Conservation (phyloP, 2,797 vertebrate species). For the Kryptopterus vitreolus region DNA sequence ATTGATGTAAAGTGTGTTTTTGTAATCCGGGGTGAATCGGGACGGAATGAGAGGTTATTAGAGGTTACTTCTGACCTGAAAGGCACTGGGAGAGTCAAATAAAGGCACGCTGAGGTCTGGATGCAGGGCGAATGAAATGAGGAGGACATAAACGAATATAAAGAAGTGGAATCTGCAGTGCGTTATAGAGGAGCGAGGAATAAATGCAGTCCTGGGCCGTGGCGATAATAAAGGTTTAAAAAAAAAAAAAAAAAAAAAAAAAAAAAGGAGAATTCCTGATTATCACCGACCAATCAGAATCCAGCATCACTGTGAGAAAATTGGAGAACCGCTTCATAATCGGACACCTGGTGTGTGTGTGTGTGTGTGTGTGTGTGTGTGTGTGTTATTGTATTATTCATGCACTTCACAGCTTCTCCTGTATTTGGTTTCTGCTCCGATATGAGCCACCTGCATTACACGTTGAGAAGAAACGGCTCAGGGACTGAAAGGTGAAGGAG, state of each 20-base stretch:
- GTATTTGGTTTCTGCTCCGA: background rate
- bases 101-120: conserved; percentile 5
- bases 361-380: background rate
- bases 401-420: background rate
- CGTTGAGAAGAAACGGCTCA: background rate
- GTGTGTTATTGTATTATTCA: background rate
- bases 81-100: conserved; percentile 14
- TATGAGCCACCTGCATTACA: background rate
- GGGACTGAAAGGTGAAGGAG: background rate
- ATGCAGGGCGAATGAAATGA: background rate
- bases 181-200: background rate
- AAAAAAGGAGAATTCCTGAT: background rate
- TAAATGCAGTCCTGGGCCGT: background rate
- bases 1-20: background rate
- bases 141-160: background rate
- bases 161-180: background rate
- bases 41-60: too few relatives aligned
- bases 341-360: background rate
- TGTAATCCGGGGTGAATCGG: too few relatives aligned
- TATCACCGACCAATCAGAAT: background rate
- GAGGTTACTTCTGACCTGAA: background rate
- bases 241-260: background rate
- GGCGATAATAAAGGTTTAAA: background rate
- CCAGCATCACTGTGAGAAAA: background rate
- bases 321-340: background rate